Percentiles rank a stretch among this genome's conserved stretches.
Conservation (phyloP, 2,888 invertebrate genomes). For the Rhabditoides inermis region DNA sequence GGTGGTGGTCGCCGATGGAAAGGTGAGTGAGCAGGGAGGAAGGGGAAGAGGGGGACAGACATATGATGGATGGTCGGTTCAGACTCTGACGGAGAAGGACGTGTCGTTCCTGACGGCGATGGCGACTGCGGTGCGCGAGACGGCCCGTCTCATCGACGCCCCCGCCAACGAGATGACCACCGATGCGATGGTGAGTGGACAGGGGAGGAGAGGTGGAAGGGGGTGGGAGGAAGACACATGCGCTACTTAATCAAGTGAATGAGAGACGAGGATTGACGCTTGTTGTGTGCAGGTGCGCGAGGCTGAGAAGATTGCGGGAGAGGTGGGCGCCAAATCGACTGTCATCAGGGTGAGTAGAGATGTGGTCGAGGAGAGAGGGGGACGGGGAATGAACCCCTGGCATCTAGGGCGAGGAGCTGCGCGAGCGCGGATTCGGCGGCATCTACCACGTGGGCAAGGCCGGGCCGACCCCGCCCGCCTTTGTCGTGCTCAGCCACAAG, state of each 20-base stretch:
- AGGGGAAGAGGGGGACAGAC: no score
- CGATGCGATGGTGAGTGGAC: conserved; percentile 5
- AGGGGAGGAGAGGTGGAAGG: neutral
- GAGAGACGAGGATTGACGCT: no score
- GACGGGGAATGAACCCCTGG: no score
- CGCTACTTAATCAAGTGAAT: no score
- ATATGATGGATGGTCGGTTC: no score
- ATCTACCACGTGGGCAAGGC: conserved; percentile 75
- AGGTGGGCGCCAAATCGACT: conserved; percentile 18
- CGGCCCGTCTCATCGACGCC: conserved; percentile 74
- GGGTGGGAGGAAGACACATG: no score
- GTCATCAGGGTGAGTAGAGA: conserved; percentile 23
- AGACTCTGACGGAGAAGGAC: conserved; percentile 40
- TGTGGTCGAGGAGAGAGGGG: no score
- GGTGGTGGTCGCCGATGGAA: conserved; percentile 35
- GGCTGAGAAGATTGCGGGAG: conserved; percentile 55
- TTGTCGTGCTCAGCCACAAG: conserved; percentile 65
- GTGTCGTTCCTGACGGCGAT: conserved; percentile 50
- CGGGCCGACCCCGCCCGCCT: conserved; percentile 64
- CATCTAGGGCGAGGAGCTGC: conserved; percentile 72
- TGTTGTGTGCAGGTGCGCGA: conserved; percentile 68
- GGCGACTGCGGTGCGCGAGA: conserved; percentile 61
- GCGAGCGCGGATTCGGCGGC: conserved; percentile 71
- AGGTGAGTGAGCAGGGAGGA: no score
- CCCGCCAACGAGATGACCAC: conserved; percentile 74